Evolutionary conservation across 1,140 invertebrate species (phyloP).

Genomic region (Gonatopus flavifemur): DNA sequence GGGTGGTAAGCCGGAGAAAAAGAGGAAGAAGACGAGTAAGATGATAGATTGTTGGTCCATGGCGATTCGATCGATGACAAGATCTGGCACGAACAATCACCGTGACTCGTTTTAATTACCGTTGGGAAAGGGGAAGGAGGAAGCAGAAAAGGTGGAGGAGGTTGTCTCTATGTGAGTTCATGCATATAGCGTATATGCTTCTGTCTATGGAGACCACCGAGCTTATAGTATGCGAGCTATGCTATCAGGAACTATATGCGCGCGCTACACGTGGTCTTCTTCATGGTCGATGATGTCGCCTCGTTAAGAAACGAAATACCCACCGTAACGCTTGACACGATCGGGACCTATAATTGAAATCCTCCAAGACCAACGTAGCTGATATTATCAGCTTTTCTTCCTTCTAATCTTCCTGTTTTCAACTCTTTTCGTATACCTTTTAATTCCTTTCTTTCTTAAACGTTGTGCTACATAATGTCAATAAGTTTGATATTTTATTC

Average conservation of each 20-base stretch:
- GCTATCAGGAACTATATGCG: slow-evolving; percentile 12
- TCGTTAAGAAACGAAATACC: slow-evolving; percentile 34
- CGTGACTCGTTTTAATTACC: slow-evolving; percentile 45
- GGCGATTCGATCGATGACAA: slow-evolving; percentile 38
- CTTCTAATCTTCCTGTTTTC: no score
- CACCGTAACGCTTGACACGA: slow-evolving; percentile 21
- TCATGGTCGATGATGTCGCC: slow-evolving; percentile 18
- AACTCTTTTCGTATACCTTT: no score
- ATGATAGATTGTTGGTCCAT: slow-evolving; percentile 14
- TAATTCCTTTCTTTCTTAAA: no score
- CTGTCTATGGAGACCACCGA: slow-evolving; percentile 28
- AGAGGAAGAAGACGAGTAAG: not conserved
- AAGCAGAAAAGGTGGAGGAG: not conserved
- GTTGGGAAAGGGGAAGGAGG: slow-evolving; percentile 4
- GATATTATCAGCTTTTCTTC: no score
- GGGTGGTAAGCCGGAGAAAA: slow-evolving; percentile 5
- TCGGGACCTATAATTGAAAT: slow-evolving; percentile 31
- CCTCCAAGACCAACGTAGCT: no score
- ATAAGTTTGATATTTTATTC: no score
- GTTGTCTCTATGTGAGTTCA: slow-evolving; percentile 18
- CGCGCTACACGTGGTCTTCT: not conserved
- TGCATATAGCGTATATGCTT: not conserved
- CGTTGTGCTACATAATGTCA: no score
- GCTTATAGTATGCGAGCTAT: slow-evolving; percentile 35
- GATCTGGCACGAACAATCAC: slow-evolving; percentile 38